Evolutionary conservation across 2,888 invertebrate species (phyloP).

Genomic region (Sesia apiformis): DNA sequence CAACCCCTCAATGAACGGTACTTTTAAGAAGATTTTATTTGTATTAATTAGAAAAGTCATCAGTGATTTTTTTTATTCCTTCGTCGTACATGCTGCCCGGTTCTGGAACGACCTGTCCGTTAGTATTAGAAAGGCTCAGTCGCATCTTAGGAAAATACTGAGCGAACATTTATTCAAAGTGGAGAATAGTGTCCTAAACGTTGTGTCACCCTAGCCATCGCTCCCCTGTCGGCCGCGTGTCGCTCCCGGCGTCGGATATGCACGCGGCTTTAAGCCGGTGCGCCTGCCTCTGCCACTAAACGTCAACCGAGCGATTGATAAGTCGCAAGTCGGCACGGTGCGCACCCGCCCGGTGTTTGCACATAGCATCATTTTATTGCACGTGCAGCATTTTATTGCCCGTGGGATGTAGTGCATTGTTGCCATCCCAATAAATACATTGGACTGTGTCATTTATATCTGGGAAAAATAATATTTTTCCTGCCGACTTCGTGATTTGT

Average conservation of each 20-base stretch:
- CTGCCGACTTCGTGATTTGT: background rate
- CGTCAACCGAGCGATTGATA: slow-evolving; percentile 57
- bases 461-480: slow-evolving; percentile 47
- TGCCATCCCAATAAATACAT: slow-evolving; percentile 20
- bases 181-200: too few relatives aligned
- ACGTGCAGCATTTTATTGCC: slow-evolving; percentile 24
- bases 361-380: slow-evolving; percentile 11
- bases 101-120: too few relatives aligned
- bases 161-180: too few relatives aligned
- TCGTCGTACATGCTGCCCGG: too few relatives aligned
- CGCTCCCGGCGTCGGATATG: slow-evolving; percentile 22
- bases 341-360: slow-evolving; percentile 44
- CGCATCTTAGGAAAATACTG: too few relatives aligned
- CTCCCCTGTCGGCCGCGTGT: slow-evolving; percentile 21
- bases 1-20: too few relatives aligned
- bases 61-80: too few relatives aligned
- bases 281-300: slow-evolving; percentile 48
- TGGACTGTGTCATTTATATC: slow-evolving; percentile 17
- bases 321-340: slow-evolving; percentile 25
- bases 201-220: background rate
- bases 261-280: slow-evolving; percentile 47
- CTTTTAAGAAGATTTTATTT: too few relatives aligned
- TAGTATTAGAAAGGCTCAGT: too few relatives aligned
- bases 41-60: too few relatives aligned
- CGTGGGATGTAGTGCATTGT: slow-evolving; percentile 48